Evolutionary conservation across 2,113 vertebrate genomes (phyloP).

Genomic region (Zapornia atra): DNA sequence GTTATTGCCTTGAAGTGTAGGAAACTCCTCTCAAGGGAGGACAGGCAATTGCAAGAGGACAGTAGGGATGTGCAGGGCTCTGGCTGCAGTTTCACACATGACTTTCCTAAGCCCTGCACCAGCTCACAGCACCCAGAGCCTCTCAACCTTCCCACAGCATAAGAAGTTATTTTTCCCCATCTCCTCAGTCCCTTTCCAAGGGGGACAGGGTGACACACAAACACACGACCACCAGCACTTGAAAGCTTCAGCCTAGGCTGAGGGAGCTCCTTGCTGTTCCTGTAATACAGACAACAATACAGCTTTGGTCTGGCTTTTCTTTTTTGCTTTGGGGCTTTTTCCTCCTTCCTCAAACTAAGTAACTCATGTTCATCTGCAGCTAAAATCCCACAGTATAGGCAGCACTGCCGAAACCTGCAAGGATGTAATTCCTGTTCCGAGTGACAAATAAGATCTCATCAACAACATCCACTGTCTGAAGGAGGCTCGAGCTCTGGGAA

Average conservation of each 20-base stretch:
- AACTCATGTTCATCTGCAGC: background rate
- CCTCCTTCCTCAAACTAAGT: background rate
- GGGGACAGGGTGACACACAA: too few species aligned
- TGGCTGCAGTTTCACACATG: rapidly evolving
- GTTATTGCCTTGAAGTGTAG: background rate
- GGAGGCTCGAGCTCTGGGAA: background rate
- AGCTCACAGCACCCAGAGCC: rapidly evolving
- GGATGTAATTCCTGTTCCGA: background rate
- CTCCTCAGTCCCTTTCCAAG: background rate
- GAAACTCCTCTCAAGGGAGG: background rate
- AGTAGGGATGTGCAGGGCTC: background rate
- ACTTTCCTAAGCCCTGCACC: background rate
- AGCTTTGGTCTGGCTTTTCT: background rate
- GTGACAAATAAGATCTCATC: background rate
- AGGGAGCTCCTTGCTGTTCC: background rate
- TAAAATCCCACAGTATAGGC: background rate
- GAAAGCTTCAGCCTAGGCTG: background rate
- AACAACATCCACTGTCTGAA: background rate
- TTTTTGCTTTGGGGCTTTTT: background rate
- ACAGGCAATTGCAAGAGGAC: rapidly evolving
- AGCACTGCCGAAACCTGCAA: background rate
- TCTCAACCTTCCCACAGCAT: background rate
- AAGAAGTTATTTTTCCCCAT: background rate
- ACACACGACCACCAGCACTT: background rate
- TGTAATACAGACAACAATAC: background rate